phyloP scores from a whole-genome alignment of 2,888 invertebrate species.

The Strigamia crassipes region DNA sequence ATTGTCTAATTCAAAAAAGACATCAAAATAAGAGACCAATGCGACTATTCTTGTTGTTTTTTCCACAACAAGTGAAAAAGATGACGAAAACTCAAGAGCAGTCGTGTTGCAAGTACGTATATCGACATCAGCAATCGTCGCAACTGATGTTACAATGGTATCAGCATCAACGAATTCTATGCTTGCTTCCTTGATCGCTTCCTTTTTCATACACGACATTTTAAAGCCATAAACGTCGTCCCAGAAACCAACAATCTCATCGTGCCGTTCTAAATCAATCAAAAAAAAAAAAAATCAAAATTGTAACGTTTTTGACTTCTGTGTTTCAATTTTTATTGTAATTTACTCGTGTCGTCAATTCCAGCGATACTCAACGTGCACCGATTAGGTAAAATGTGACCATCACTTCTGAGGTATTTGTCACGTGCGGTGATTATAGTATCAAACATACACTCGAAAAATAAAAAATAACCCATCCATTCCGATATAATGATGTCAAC shows the following conservation, averaged over 20 bases:
- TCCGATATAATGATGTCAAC: constrained; percentile 94
- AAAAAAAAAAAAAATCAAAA: neutral
- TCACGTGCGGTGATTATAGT: constrained; percentile 88
- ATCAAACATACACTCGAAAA: constrained; percentile 96
- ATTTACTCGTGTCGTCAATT: constrained; percentile 71
- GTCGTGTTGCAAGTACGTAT: constrained; percentile 71
- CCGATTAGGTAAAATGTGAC: constrained; percentile 79
- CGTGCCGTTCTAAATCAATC: constrained; percentile 67
- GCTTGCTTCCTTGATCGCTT: constrained; percentile 77
- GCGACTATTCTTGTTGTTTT: constrained; percentile 75
- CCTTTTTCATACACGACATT: constrained; percentile 87
- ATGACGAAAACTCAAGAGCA: constrained; percentile 61
- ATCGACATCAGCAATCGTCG: constrained; percentile 70
- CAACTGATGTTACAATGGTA: constrained; percentile 70
- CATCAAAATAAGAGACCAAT: constrained; percentile 89
- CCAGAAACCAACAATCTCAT: constrained; percentile 81
- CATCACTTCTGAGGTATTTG: constrained; percentile 74
- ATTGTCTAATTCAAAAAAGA: constrained; percentile 73
- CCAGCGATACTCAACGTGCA: constrained; percentile 82
- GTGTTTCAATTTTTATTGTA: neutral
- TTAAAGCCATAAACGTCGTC: constrained; percentile 90
- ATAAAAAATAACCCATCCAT: constrained; percentile 98
- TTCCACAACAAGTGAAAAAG: constrained; percentile 57
- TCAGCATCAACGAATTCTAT: constrained; percentile 70
- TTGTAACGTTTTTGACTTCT: neutral